Percentiles rank a stretch among this genome's conserved stretches.
Conservation (phyloP, 2,888 invertebrate species). For the Polydrusus cervinus region DNA sequence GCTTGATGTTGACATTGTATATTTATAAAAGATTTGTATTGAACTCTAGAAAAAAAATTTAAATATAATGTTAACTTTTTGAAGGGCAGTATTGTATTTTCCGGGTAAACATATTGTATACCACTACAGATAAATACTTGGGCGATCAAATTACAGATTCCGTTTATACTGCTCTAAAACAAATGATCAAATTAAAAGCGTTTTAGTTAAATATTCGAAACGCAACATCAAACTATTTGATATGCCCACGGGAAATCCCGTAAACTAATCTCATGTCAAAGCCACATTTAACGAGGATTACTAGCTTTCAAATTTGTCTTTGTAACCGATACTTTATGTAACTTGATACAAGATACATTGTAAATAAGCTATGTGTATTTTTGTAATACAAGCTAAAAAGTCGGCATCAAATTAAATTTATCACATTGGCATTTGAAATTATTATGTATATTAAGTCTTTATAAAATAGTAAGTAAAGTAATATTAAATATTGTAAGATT, state of each 20-base stretch:
- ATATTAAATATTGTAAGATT: no score
- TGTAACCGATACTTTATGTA: not conserved
- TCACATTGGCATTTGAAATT: no score
- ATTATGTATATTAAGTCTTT: no score
- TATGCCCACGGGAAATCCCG: constrained; percentile 32
- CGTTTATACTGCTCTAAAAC: not conserved
- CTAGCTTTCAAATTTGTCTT: not conserved
- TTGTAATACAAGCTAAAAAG: no score
- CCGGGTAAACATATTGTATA: no score
- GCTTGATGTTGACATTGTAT: no score
- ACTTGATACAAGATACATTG: constrained; percentile 6
- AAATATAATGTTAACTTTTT: no score
- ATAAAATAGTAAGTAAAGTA: no score
- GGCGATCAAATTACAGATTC: not conserved
- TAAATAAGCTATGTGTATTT: not conserved
- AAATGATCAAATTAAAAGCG: constrained; percentile 1
- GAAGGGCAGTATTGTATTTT: no score
- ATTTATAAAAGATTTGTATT: no score
- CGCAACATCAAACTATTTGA: constrained; percentile 36
- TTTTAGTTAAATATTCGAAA: constrained; percentile 15
- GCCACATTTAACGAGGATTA: not conserved
- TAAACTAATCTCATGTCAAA: constrained; percentile 19
- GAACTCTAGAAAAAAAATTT: no score
- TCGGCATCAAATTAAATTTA: no score
- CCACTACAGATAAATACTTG: not conserved